Evolutionary conservation across 2,113 vertebrate genomes (phyloP), one percentile per base, ranked within the genome.

Genomic region (Indri indri): DNA sequence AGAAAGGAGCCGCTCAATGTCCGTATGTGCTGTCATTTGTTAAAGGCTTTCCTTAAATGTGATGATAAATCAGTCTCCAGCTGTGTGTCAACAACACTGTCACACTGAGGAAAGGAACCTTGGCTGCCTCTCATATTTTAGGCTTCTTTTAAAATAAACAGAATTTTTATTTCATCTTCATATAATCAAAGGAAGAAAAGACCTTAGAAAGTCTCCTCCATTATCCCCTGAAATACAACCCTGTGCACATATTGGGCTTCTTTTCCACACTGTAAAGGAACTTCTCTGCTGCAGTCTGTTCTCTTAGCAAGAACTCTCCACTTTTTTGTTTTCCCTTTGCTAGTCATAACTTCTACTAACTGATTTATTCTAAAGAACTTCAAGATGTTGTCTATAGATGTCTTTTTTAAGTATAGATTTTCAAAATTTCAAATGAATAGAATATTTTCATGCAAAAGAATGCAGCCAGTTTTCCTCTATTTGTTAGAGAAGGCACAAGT

Each of bases 61-160:
- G 42, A 90, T 42, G 59, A 96, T 97, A 96, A 95, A 95, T 95
- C 91, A 88, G 50, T 65, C 63, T 82, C 90, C 88, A 87, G 85
- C 91, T 93, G 63, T 40, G n/a, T 84, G 74, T 82, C 94, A 81
- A 59, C 85, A 83, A 14, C 13, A 68, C 9, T 77, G 85, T 79
- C 88, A 83, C 40, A 90, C 0, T 0, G 14, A 71, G 77, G 65
- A 92, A 87, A 76, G 47, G 20, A 89, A 20, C 0, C 50, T 14
- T 8, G 30, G 65, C 30, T 93, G 66, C 11, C 87, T 88, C 52
- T 92, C 77, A 42, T 73, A 68, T 57, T 73, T 85, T 77, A 90
- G 18, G 9, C 8, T 88, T 95, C 42, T 83, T 71, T 81, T 85
- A 77, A 97, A 85, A 66, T 54, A 40, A 90, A 71, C 10, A 50